phyloP scores from a whole-genome alignment of 2,888 invertebrate species.

The Lagria hirta region DNA sequence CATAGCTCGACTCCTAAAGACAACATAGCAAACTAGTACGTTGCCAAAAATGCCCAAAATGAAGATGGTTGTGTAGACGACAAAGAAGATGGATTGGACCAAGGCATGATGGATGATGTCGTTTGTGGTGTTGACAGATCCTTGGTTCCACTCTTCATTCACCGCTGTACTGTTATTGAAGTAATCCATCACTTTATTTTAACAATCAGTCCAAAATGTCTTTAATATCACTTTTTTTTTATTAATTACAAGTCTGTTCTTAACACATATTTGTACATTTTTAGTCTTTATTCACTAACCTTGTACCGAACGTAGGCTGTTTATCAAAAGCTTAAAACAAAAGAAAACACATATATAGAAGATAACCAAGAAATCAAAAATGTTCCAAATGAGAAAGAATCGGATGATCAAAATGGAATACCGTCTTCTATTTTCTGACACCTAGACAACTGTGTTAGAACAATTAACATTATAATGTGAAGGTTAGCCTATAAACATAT shows the following conservation, averaged over 20 bases:
- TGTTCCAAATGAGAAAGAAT: no score
- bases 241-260: neutral
- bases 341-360: no score
- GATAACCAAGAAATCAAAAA: no score
- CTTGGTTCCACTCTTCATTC: conserved; percentile 30
- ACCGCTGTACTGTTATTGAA: conserved; percentile 34
- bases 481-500: no score
- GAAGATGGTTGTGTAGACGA: conserved; percentile 83
- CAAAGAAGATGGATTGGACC: conserved; percentile 73
- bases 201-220: no score
- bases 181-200: conserved; percentile 26
- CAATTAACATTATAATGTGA: no score
- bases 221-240: conserved; percentile 6
- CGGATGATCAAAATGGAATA: no score
- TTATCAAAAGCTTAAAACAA: no score
- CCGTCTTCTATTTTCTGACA: no score
- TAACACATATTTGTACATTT: neutral
- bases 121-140: conserved; percentile 25
- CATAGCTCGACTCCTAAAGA: conserved; percentile 90
- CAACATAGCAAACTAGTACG: conserved; percentile 89
- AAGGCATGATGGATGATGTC: conserved; percentile 63
- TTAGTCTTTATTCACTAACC: neutral
- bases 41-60: conserved; percentile 88
- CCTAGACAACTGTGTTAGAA: no score
- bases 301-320: no score